Conservation (phyloP, 2,797 vertebrate genomes). For the Myripristis jacobus region DNA sequence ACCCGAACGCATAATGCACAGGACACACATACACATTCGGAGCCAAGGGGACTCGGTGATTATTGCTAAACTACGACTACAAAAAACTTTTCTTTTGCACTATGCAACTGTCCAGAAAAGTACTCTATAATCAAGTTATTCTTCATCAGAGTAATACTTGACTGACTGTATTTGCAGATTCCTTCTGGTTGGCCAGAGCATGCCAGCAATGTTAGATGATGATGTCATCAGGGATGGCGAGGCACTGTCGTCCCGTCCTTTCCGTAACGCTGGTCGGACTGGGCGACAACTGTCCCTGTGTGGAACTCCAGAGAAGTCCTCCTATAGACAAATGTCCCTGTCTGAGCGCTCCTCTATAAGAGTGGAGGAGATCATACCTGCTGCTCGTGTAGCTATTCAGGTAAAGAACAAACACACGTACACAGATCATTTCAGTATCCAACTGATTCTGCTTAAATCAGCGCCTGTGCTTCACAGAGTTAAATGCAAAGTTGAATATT, state of each 20-base stretch:
- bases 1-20: neutral
- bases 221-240: conserved; percentile 93
- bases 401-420: conserved; percentile 71
- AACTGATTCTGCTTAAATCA: neutral
- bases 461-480: neutral
- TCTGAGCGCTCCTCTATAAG: conserved; percentile 98
- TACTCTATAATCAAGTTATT: too few relatives aligned
- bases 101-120: too few relatives aligned
- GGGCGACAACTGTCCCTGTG: conserved; percentile 95
- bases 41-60: neutral
- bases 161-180: conserved; percentile 83
- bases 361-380: conserved; percentile 98
- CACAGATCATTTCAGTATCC: neutral
- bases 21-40: neutral
- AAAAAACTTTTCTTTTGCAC: too few relatives aligned
- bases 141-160: conserved; percentile 13
- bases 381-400: conserved; percentile 97
- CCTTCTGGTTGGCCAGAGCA: conserved; percentile 95
- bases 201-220: conserved; percentile 93
- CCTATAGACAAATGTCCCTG: conserved; percentile 95
- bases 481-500: neutral
- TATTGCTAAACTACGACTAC: neutral
- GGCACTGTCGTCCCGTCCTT: conserved; percentile 93
- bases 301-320: conserved; percentile 96
- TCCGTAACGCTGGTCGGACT: conserved; percentile 90